Evolutionary conservation across 2,888 invertebrate species (phyloP).

Genomic region (Pachydiplax longipennis): DNA sequence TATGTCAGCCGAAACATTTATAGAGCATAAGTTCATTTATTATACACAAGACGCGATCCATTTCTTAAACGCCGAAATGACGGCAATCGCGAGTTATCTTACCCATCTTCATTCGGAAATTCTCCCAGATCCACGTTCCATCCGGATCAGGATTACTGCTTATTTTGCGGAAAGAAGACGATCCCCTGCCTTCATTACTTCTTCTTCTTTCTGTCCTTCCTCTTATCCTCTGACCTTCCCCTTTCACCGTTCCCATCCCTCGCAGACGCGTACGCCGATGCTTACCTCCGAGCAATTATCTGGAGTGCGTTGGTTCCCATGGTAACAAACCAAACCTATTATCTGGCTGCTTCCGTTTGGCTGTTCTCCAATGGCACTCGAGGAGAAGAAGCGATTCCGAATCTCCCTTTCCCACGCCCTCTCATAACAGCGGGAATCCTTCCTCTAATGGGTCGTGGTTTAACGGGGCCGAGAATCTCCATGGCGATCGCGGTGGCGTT

Average conservation of each 20-base stretch:
- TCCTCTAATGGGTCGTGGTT: not conserved
- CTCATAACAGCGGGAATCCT: not conserved
- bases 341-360: conserved; percentile 27
- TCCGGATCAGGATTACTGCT: not conserved
- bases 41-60: too few species aligned
- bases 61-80: too few species aligned
- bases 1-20: too few species aligned
- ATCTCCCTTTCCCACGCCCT: not conserved
- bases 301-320: conserved; percentile 12
- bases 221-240: not conserved
- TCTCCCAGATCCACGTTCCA: not conserved
- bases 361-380: not conserved
- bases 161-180: not conserved
- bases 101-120: not conserved
- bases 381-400: not conserved
- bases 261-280: not conserved
- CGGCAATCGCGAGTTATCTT: too few species aligned
- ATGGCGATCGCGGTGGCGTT: not conserved
- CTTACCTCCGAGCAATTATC: conserved; percentile 27
- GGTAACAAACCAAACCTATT: conserved; percentile 35
- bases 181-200: not conserved
- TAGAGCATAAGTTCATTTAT: too few species aligned
- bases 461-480: not conserved
- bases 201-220: not conserved
- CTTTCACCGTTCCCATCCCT: not conserved